These are phyloP conservation scores for Poicephalus gulielmi DNA, from an alignment of 2,113 vertebrate species.

Conservation along the genomic window DNA sequence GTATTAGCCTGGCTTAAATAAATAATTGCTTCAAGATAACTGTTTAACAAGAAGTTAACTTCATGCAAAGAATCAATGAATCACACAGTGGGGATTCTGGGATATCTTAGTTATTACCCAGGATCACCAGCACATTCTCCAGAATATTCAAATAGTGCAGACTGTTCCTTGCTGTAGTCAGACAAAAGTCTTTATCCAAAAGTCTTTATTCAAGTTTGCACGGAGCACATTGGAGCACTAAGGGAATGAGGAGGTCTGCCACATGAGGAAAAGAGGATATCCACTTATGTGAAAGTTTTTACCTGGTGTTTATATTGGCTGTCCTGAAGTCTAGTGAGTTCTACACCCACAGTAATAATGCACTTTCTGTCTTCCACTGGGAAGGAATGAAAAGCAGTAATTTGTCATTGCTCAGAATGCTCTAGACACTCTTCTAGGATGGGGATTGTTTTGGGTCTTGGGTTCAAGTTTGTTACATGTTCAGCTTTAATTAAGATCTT, in stretches of 20 bases:
- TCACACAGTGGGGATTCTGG: background rate
- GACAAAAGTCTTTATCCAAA: background rate
- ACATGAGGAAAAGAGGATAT: background rate
- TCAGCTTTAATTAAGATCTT: background rate
- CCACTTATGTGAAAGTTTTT: background rate
- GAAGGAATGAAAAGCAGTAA: background rate
- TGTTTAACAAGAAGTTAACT: background rate
- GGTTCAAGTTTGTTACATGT: background rate
- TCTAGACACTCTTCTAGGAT: background rate
- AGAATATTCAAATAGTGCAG: background rate
- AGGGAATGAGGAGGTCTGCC: background rate
- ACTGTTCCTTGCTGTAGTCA: background rate
- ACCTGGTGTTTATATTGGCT: background rate
- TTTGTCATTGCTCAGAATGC: background rate
- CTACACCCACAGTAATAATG: background rate
- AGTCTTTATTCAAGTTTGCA: background rate
- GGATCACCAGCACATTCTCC: accelerated
- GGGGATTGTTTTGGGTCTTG: accelerated
- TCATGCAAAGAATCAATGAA: background rate
- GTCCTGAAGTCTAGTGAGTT: background rate
- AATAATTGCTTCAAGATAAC: background rate
- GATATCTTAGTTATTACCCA: background rate
- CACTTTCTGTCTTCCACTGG: background rate
- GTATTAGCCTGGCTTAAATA: background rate
- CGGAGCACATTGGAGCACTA: background rate